Base-by-base conservation (phyloP, 64 coral and sea anemone genomes). In the Montipora cactus region DNA sequence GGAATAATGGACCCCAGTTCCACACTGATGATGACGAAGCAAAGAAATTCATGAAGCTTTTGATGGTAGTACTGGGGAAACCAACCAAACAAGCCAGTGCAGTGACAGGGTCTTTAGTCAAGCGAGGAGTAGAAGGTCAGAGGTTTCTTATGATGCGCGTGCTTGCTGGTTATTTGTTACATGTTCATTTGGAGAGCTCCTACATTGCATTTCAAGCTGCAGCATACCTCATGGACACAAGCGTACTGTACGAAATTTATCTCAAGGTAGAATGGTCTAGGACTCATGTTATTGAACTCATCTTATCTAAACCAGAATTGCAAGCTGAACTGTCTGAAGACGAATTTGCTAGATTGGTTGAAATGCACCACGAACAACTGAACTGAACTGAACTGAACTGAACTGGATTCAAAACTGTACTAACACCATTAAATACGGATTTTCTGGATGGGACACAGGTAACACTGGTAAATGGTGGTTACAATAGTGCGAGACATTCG, bases 21-120 rank as follows among this genome's bases (percentile, higher is more conserved):
- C 13, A 87, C 76, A 96, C 90, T 18, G 75, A 75, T 64, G 91
- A 93, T 75, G 80, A 90, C 46, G 74, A 96, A 19, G 91, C 95
- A 5, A 76, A 59, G 7, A 93, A 89, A 75, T 16, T 96, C 13
- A 87, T 96, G 91, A 96, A 96, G 51, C 81, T 96, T 12, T 79
- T 96, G 13, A 93, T 91, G 95, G 76, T 96, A 62, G 73, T 90
- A 67, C 88, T 96, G 3, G 95, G 95, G 19, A 96, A 93, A 79
- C 95, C 95, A 16, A 94, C 95, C 50, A 93, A 96, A 18, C 95
- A 96, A 86, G 91, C 95, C 1, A n/a, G 49, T 70, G 91, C 91
- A 45, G 91, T 93, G 10, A 96, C 91, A 25, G 91, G 91, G 2
- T 90, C 95, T 14, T 67, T 93, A n/a, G 73, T 80, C 2, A 75